phyloP scores from a whole-genome alignment of 2,797 vertebrate genomes.

The Phylloscopus collybita region DNA sequence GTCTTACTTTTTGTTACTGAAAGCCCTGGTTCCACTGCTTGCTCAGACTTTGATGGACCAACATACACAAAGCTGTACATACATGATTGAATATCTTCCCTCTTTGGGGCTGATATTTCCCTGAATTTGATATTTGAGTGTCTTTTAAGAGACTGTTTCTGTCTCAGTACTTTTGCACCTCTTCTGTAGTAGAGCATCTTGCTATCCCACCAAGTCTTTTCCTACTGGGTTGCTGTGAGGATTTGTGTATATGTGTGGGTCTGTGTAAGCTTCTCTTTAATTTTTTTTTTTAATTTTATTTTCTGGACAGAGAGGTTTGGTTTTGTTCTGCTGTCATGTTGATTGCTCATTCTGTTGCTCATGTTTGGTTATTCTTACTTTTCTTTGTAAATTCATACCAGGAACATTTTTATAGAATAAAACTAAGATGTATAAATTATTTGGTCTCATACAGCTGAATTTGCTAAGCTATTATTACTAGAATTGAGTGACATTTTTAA shows the following conservation, averaged over 20 bases:
- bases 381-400: neutral
- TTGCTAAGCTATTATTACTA: neutral
- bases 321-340: neutral
- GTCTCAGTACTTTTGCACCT: neutral
- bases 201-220: neutral
- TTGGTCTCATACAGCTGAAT: neutral
- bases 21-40: neutral
- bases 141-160: neutral
- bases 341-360: neutral
- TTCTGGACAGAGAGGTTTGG: neutral
- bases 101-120: neutral
- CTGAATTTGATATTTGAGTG: neutral
- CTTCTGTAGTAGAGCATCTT: neutral
- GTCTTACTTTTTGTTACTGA: neutral
- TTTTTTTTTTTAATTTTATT: neutral
- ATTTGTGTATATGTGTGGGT: neutral
- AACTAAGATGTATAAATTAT: neutral
- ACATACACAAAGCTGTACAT: neutral
- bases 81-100: neutral
- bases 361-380: neutral
- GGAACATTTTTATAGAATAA: neutral
- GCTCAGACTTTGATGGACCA: neutral
- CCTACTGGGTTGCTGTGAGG: neutral
- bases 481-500: neutral
- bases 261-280: neutral